Evolutionary conservation across 2,797 vertebrate species (phyloP).

Genomic region (Liasis olivaceus): DNA sequence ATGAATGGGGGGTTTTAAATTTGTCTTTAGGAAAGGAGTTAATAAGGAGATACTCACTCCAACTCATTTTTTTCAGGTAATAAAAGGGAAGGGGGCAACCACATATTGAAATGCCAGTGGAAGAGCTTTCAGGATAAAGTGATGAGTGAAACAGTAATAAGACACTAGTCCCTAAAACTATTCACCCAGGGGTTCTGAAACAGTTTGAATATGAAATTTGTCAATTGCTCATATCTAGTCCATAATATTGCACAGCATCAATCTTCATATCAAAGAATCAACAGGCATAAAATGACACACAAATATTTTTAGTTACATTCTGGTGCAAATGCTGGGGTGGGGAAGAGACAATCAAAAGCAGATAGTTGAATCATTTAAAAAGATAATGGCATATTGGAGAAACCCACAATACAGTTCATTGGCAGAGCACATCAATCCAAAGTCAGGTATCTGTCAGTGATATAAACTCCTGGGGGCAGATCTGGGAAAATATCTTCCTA

Average conservation of each 20-base stretch:
- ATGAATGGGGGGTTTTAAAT: constrained; percentile 4
- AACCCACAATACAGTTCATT: neutral
- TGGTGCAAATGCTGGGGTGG: neutral
- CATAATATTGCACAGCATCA: neutral
- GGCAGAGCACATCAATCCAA: neutral
- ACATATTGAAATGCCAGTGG: constrained; percentile 13
- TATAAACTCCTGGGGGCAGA: neutral
- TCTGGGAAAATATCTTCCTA: neutral
- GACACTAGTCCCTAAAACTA: neutral
- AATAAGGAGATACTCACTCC: neutral
- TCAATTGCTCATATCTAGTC: neutral
- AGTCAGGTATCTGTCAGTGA: neutral
- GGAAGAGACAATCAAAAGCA: neutral
- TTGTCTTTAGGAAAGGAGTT: neutral
- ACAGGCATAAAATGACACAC: neutral
- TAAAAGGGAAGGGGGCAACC: neutral
- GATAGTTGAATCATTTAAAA: neutral
- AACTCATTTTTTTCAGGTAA: neutral
- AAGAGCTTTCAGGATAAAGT: constrained; percentile 13
- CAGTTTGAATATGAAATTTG: neutral
- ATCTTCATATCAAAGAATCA: neutral
- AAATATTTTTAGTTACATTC: neutral
- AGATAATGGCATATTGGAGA: neutral
- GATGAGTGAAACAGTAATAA: constrained; percentile 12
- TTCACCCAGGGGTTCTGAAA: neutral